Conservation (phyloP, 2,888 invertebrate genomes). For the Vanessa cardui region DNA sequence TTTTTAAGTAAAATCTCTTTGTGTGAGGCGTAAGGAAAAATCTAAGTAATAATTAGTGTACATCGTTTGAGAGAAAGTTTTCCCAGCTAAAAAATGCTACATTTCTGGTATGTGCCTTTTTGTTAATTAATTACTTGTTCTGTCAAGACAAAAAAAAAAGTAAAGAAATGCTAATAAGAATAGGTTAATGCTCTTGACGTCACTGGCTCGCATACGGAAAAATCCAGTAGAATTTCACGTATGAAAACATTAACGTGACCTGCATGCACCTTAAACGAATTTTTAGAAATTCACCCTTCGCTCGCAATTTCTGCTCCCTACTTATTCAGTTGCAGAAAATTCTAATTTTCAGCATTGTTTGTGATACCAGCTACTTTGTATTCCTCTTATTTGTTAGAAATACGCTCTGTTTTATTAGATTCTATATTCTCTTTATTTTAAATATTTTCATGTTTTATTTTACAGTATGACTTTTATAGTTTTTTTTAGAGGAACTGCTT, state of each 20-base stretch:
- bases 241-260: constrained; percentile 16
- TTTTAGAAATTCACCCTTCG: constrained; percentile 3
- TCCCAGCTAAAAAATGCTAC: too few relatives aligned
- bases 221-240: constrained; percentile 4
- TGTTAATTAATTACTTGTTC: constrained; percentile 1
- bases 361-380: constrained; percentile 10
- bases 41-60: too few relatives aligned
- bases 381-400: background rate
- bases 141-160: background rate
- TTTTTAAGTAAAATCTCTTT: too few relatives aligned
- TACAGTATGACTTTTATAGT: background rate
- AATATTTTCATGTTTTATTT: background rate
- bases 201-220: constrained; percentile 3
- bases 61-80: too few relatives aligned
- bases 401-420: constrained; percentile 8
- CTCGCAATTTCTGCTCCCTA: constrained; percentile 1
- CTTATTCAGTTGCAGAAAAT: background rate
- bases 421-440: background rate
- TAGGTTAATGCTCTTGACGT: constrained; percentile 1
- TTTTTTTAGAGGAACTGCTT: background rate
- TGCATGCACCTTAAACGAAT: constrained; percentile 8
- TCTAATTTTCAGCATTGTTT: constrained; percentile 5
- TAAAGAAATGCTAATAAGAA: constrained; percentile 2
- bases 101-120: background rate
- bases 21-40: too few relatives aligned